Conservation (phyloP, 2,113 vertebrate species). For the Elephas maximus region DNA sequence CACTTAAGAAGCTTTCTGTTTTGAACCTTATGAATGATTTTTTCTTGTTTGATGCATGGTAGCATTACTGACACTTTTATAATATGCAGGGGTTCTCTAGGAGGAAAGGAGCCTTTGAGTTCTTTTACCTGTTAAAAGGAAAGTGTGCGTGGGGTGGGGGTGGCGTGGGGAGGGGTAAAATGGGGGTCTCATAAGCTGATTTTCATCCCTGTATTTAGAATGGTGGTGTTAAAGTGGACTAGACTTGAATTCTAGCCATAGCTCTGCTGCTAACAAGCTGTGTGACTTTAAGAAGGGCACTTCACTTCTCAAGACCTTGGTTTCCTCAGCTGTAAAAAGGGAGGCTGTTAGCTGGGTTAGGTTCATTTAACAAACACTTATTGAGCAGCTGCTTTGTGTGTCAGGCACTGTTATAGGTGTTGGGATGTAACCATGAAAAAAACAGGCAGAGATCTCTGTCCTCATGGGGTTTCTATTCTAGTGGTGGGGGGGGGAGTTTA, state of each 20-base stretch:
- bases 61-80: background rate
- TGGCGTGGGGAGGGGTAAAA: background rate
- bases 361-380: background rate
- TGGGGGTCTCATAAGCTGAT: background rate
- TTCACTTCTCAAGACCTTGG: background rate
- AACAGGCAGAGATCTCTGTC: background rate
- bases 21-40: background rate
- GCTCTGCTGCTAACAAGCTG: background rate
- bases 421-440: background rate
- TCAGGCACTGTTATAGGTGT: background rate
- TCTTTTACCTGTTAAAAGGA: background rate
- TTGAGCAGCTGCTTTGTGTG: background rate
- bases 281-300: background rate
- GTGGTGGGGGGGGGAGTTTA: background rate
- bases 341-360: background rate
- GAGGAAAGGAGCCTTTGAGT: background rate
- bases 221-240: background rate
- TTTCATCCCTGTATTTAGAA: constrained; percentile 45
- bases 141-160: background rate
- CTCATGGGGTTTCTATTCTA: background rate
- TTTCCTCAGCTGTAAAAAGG: background rate
- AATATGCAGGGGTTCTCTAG: background rate
- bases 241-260: background rate
- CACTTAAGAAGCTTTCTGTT: constrained; percentile 9
- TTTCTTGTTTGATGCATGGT: background rate